Evolutionary conservation across 1,140 invertebrate species (phyloP), one percentile per base, ranked within the genome.

Genomic region (Tribolium castaneum): DNA sequence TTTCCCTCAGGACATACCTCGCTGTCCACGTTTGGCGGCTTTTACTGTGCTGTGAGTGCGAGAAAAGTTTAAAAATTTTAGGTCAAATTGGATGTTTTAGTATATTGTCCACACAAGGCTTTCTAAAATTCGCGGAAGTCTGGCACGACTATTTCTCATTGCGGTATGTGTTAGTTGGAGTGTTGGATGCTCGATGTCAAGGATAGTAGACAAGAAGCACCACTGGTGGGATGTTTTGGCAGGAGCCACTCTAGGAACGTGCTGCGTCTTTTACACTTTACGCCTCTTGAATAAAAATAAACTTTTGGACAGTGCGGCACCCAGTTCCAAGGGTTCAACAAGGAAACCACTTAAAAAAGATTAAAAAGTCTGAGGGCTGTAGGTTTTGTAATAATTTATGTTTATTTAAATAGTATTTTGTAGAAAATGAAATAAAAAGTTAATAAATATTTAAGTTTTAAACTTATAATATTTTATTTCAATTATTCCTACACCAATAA

Each of bases 1-100:
- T 96, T 96, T 85, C 94, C 94, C 0, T 95, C 93, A 1, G 94
- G 93, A 10, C 94, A 96, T 86, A 89, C 94, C 3, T 90, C 93
- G 0, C 84, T 94, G 10, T 90, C 92, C 1, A 85, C 92, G 7
- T 94, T 91, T 81, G 90, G 89, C 59, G 89, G 91, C 14, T 85
- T 92, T 19, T 95, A 92, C 83, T 86, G 92, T 73, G 90, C 92
- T 80, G 94, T 95, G 88, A 93, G 92, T 74, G 12, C 25, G 25
- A 14, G 3, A 59, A 56, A 74, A 6, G 19, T 10, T 76, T 19
- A 73, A 51, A 16, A 54, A 5, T 52, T 5, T 6, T 73, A 5
- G 52, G 6, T 1, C 2, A 70, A 7, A 10, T 56, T 45, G 50
- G 35, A 12, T 52, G 39, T 81, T 82, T 82, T 87, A 94, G 92